A percentile compares a stretch with the other conserved stretches of the same genome.
These are phyloP conservation scores for Drosophila testacea DNA, from an alignment of 2,888 invertebrate genomes.

Conservation along the genomic window DNA sequence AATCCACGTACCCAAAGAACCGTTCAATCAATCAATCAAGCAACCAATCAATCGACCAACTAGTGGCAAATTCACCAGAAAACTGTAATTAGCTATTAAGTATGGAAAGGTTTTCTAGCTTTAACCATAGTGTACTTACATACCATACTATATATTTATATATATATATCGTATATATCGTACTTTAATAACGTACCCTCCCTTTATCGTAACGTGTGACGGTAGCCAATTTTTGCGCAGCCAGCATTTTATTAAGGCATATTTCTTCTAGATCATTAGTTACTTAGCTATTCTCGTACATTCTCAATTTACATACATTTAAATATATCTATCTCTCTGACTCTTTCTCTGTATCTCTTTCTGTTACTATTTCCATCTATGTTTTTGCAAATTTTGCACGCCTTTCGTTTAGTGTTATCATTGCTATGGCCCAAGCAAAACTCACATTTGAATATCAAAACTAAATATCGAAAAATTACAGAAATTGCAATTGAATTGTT, in stretches of 20 bases:
- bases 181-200: constrained; percentile 55
- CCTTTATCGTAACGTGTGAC: constrained; percentile 40
- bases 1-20: constrained; percentile 26
- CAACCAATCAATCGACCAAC: constrained; percentile 48
- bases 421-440: constrained; percentile 13
- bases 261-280: constrained; percentile 58
- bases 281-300: constrained; percentile 34
- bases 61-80: constrained; percentile 64
- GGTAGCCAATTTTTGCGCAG: constrained; percentile 55
- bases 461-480: constrained; percentile 7
- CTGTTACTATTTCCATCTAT: constrained; percentile 14
- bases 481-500: constrained; percentile 16
- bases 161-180: constrained; percentile 52
- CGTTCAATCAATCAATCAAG: constrained; percentile 27
- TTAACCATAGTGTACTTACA: constrained; percentile 69
- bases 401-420: constrained; percentile 43
- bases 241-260: constrained; percentile 67
- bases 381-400: constrained; percentile 56
- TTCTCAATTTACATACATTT: constrained; percentile 28
- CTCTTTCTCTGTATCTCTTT: constrained; percentile 29
- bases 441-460: constrained; percentile 1
- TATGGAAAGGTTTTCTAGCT: constrained; percentile 70
- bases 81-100: constrained; percentile 75
- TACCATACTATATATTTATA: constrained; percentile 15
- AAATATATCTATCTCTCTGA: constrained; percentile 26